Base-by-base conservation (phyloP, 2,888 invertebrate species). In the Amphipyra tragopoginis region DNA sequence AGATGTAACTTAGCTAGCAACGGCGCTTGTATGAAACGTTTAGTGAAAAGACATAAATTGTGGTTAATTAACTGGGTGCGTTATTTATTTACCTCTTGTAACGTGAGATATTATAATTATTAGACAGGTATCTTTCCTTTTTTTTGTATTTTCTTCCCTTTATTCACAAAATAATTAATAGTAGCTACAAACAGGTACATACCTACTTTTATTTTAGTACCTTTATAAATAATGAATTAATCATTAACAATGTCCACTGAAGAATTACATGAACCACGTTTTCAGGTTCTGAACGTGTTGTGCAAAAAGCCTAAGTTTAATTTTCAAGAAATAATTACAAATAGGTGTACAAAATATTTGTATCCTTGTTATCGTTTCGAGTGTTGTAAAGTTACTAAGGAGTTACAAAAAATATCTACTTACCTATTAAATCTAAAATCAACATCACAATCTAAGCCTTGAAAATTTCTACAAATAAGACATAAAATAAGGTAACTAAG, bases 381-480 rank as follows among this genome's bases (percentile, higher is more conserved):
- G 15, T 39, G 40, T 33, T 14, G 9, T 26, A 9, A 51, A 21
- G 33, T 51, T 15, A 63, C 62, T 73, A 49, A 51, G n/a, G 3
- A 44, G 1, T 10, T 43, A 44, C 26, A 13, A 6, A 47, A 45
- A 68, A 60, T 36, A 15, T n/a, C n/a, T n/a, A n/a, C n/a, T n/a
- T n/a, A n/a, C n/a, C n/a, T n/a, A n/a, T 34, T 1, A 5, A 48
- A 38, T 40, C 11, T 55, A 52, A 70, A 48, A 55, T 50, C 44
- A 50, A 68, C 51, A 40, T 7, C 4, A 47, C 39, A 60, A 69
- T 73, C 69, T 68, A 26, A 36, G 36, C 71, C 74, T 68, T 73
- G 71, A 68, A 0, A 62, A 73, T 71, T 68, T 73, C 70, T 71
- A 53, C 74, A 68, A 71, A 68, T 14, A 73, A 63, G 15, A 43